Conservation (phyloP, 2,113 vertebrate species). For the Rhea pennata region DNA sequence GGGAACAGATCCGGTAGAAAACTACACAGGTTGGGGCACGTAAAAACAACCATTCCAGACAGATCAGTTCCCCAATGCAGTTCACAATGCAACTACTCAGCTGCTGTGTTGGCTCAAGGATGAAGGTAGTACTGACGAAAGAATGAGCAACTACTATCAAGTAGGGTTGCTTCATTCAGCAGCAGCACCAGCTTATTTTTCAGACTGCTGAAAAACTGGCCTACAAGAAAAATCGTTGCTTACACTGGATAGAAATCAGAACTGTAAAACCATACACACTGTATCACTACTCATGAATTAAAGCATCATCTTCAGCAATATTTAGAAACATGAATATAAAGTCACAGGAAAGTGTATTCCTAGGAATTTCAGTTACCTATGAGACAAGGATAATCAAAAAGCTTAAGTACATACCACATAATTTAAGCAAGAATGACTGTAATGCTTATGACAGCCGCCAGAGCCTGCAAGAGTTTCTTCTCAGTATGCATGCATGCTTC, state of each 20-base stretch:
- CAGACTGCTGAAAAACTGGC: not conserved
- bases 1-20: not conserved
- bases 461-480: not conserved
- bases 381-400: not conserved
- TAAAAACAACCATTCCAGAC: not conserved
- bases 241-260: not conserved
- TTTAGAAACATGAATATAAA: not conserved
- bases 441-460: not conserved
- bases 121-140: not conserved
- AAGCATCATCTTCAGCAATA: not conserved
- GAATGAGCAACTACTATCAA: not conserved
- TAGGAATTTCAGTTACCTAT: not conserved
- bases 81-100: not conserved
- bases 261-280: not conserved
- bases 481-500: not conserved
- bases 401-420: not conserved
- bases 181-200: not conserved
- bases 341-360: not conserved
- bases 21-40: rapidly evolving
- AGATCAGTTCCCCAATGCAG: not conserved
- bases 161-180: not conserved
- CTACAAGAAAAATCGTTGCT: not conserved
- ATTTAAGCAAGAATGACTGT: not conserved
- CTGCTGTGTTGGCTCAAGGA: not conserved
- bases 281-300: not conserved